Base-by-base conservation (phyloP, 1,140 invertebrate species). In the Dendrolimus punctatus region DNA sequence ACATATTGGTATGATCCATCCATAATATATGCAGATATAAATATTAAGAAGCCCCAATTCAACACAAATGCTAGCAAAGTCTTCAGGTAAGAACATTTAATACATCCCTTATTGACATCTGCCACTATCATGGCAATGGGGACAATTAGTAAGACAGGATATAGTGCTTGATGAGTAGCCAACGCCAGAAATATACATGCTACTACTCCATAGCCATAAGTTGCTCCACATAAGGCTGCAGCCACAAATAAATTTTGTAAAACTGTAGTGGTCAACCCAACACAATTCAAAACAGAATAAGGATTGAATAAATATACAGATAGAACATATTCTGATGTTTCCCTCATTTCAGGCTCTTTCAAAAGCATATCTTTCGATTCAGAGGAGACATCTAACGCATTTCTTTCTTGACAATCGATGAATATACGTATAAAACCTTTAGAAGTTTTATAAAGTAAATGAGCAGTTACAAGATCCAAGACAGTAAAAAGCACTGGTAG, bases 261-360 rank as follows among this genome's bases (percentile, higher is more conserved):
- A 6, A 96, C 93, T 8, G 95, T 96, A 5, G 97, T 98, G 0
- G 96, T 98, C 73, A 93, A 91, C 40, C 93, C 96, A n/a, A 95
- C 91, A 88, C 97, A 99, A 62, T 94, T 96, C 8, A 96, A 86
- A 46, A 99, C 90, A 40, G 93, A 93, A 73, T 96, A 96, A 0
- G 98, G 98, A 88, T 98, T 99, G 58, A 98, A 95, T 6, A 98
- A 88, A 88, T 98, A 98, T 0, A 94, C 93, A 53, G 93, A 91
- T 59, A 92, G 79, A 0, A 96, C 93, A 73, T 93, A 93, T 42
- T 92, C 78, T 5, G 92, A 88, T 42, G 90, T 87, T 57, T 87
- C 85, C 42, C 81, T 65, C 39, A 90, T 77, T 61, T 93, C 90
- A 3, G 79, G 64, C 8, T 85, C 78, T 56, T 77, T 88, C 9